A percentile compares a stretch with the other conserved stretches of the same genome.
phyloP scores from a whole-genome alignment of 2,113 vertebrate genomes.

The Capreolus pygargus region DNA sequence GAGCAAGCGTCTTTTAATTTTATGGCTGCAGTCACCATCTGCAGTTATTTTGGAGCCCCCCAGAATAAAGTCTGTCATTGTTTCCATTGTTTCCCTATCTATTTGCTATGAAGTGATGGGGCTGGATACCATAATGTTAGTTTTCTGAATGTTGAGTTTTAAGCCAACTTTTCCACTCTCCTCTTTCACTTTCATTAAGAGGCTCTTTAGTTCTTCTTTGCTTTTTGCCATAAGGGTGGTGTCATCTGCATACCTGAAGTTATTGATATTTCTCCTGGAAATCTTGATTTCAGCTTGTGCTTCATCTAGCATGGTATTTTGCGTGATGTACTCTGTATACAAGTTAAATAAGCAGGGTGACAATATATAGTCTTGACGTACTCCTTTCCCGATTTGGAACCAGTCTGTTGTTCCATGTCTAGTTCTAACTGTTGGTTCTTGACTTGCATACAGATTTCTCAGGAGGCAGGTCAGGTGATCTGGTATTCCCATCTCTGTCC shows the following conservation, averaged over 20 bases:
- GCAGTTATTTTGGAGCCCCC: neutral
- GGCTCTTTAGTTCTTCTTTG: neutral
- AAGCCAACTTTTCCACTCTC: neutral
- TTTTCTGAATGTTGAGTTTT: neutral
- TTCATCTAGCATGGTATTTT: neutral
- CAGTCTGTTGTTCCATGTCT: neutral
- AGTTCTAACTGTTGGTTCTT: neutral
- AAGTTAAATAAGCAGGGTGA: neutral
- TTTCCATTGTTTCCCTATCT: neutral
- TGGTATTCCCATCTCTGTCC: neutral
- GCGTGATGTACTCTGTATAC: neutral
- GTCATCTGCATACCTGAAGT: neutral
- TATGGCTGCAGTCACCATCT: neutral
- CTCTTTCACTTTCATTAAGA: neutral
- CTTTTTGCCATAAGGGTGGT: neutral
- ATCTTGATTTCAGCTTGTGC: neutral
- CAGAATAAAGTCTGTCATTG: neutral
- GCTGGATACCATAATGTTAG: neutral
- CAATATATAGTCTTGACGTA: neutral
- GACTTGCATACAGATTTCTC: neutral
- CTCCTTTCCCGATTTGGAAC: neutral
- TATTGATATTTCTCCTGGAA: neutral
- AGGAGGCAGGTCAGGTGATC: neutral
- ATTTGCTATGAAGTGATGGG: neutral
- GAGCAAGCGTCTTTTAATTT: neutral